Base-by-base conservation (phyloP, 2,888 invertebrate species). In the Drosophila mayaguana region DNA sequence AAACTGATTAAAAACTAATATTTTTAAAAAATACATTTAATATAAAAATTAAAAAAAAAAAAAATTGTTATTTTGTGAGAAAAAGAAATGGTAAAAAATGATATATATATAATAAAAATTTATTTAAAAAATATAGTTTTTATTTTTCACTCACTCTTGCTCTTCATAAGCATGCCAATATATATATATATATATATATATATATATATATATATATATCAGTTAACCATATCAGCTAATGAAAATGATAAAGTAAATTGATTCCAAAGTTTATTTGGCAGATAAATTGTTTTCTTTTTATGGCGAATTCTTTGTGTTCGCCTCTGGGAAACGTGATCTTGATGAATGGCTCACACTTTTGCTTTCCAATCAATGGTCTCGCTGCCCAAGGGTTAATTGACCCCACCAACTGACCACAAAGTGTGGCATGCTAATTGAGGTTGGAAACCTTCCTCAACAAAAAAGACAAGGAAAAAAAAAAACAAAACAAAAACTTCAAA, bases 291-390 rank as follows among this genome's bases (percentile, higher is more conserved):
- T 45, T 38, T 0, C 2, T 36, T 57, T 48, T 42, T 45, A 18
- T 56, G 25, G 18, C 38, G 63, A 43, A 60, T 63, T 63, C 50
- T 70, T 48, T 32, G n/a, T 4, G 28, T 11, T 28, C 7, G 51
- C 36, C 51, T 67, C 28, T 45, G 48, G 59, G 61, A 66, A 76
- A 76, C 68, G 63, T 77, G 73, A 63, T 59, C 50, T 50, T 62
- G 76, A 83, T 83, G 81, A 83, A 78, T 78, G 34, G 62, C 74
- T 74, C 70, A 72, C 79, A 84, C 81, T 85, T 72, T 85, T 85
- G 83, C 83, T 85, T 85, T 83, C 86, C 78, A 81, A 78, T 79
- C 72, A 81, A 63, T 78, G 75, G 53, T 51, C 22, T 43, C 32
- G 55, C 38, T 22, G 59, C 51, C 59, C 2, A 53, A 51, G 57